Evolutionary conservation across 2,888 invertebrate genomes (phyloP).

Genomic region (Tenthredo mesomela): DNA sequence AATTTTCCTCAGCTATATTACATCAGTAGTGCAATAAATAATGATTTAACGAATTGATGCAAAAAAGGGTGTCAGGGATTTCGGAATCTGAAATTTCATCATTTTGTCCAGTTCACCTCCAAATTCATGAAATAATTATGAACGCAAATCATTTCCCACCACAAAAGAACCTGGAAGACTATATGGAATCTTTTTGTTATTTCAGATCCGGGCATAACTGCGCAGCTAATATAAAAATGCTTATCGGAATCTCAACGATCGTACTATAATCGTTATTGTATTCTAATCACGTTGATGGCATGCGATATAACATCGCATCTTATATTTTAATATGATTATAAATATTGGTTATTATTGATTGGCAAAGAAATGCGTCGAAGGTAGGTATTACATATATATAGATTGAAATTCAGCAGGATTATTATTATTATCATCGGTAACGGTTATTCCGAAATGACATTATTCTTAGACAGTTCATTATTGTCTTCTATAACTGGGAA

Average conservation of each 20-base stretch:
- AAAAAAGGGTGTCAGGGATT: background rate
- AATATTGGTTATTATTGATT: background rate
- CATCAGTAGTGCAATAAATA: background rate
- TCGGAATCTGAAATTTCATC: background rate
- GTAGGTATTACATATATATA: background rate
- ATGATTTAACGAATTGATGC: background rate
- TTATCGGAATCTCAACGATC: background rate
- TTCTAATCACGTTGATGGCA: constrained; percentile 3
- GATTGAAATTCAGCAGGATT: background rate
- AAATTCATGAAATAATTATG: background rate
- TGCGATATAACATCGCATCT: background rate
- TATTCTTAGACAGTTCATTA: background rate
- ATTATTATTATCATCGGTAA: background rate
- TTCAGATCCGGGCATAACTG: background rate
- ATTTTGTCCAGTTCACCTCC: background rate
- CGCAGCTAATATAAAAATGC: background rate
- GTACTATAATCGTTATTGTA: background rate
- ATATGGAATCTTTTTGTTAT: background rate
- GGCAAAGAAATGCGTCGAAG: background rate
- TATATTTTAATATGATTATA: background rate
- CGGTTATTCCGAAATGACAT: background rate
- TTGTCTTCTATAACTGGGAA: background rate
- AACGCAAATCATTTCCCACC: background rate
- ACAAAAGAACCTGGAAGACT: background rate
- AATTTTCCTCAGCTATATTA: background rate